Evolutionary conservation across 2,113 vertebrate species (phyloP).

Genomic region (Apeltes quadracus): DNA sequence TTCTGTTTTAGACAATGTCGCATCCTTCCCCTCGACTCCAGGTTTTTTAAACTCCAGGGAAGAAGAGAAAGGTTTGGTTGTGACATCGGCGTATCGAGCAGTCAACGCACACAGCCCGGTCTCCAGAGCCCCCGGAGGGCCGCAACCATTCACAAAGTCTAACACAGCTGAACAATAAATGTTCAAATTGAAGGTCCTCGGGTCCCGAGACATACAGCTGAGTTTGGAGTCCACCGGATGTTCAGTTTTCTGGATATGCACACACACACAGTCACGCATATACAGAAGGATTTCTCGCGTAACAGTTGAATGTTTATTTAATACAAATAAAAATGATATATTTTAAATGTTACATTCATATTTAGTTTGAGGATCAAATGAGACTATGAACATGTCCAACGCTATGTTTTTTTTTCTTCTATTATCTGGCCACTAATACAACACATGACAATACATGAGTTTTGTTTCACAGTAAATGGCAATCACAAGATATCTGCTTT

Average conservation of each 20-base stretch:
- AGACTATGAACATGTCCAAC: neutral
- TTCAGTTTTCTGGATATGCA: no score
- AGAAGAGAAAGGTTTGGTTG: neutral
- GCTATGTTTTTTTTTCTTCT: neutral
- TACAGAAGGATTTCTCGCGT: no score
- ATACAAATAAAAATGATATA: no score
- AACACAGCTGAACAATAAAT: no score
- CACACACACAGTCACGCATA: no score
- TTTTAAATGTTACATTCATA: no score
- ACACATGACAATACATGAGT: neutral
- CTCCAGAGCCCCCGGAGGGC: neutral
- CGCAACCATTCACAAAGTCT: neutral
- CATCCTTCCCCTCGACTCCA: constrained; percentile 3
- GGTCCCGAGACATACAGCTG: no score
- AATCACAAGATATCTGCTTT: neutral
- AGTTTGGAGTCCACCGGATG: no score
- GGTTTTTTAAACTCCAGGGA: no score
- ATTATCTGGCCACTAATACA: neutral
- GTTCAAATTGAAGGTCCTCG: no score
- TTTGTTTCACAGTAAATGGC: neutral
- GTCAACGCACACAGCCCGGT: neutral
- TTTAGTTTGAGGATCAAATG: neutral
- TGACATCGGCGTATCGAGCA: neutral
- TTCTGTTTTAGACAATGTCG: constrained; percentile 7
- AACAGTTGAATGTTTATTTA: no score